Conservation (phyloP, 1,140 invertebrate genomes). For the Lineus longissimus region DNA sequence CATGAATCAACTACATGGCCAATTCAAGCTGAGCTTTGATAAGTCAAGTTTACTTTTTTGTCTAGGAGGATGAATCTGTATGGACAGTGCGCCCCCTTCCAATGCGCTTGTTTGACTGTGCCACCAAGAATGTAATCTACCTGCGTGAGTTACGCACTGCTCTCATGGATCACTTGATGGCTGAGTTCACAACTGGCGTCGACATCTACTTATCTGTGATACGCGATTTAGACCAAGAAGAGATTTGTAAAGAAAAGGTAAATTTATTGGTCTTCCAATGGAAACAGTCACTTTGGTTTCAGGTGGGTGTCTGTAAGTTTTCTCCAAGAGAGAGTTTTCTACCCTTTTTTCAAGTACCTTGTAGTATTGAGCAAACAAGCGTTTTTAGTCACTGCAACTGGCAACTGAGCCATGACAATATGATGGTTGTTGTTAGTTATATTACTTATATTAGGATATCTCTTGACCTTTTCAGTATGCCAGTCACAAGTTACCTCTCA, state of each 20-base stretch:
- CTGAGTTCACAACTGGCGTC: constrained; percentile 32
- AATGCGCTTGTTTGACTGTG: constrained; percentile 22
- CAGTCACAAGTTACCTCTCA: neutral
- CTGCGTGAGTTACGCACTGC: constrained; percentile 21
- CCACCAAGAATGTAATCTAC: constrained; percentile 28
- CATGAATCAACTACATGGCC: too few relatives aligned
- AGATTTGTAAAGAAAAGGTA: constrained; percentile 2
- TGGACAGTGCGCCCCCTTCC: constrained; percentile 26
- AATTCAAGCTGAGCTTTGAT: too few relatives aligned
- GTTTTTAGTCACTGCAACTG: too few relatives aligned
- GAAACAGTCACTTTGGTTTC: too few relatives aligned
- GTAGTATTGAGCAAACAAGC: too few relatives aligned
- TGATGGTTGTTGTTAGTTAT: too few relatives aligned
- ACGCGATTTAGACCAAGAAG: constrained; percentile 26
- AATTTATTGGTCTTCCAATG: neutral
- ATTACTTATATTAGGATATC: too few relatives aligned
- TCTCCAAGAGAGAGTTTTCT: too few relatives aligned
- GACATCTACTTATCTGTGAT: constrained; percentile 33
- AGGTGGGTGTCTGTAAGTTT: too few relatives aligned
- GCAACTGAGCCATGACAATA: too few relatives aligned
- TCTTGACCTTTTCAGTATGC: neutral
- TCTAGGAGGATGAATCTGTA: constrained; percentile 31
- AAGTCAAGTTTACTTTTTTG: neutral
- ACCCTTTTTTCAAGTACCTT: too few relatives aligned
- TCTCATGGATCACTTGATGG: constrained; percentile 36